Evolutionary conservation across 1,140 invertebrate species (phyloP).

Genomic region (Rhynchophorus ferrugineus): DNA sequence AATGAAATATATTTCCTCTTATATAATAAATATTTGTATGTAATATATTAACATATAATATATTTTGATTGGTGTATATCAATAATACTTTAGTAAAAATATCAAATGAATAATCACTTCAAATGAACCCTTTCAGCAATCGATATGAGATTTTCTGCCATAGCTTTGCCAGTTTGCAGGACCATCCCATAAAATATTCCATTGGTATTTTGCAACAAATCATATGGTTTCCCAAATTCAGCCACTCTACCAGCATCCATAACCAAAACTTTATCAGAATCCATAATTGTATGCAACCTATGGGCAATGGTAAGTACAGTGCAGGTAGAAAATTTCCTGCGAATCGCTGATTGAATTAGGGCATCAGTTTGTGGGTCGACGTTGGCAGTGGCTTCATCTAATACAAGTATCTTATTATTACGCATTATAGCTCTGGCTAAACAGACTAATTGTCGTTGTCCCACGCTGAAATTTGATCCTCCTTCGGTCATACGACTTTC

Average conservation of each 20-base stretch:
- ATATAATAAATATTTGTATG: too few relatives aligned
- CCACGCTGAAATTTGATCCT: conserved; percentile 46
- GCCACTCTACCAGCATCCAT: conserved; percentile 47
- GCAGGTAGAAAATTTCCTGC: conserved; percentile 49
- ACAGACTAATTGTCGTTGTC: conserved; percentile 50
- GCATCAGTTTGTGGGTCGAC: conserved; percentile 54
- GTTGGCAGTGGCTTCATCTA: conserved; percentile 63
- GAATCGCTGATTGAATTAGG: conserved; percentile 54
- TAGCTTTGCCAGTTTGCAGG: conserved; percentile 53
- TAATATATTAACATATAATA: too few relatives aligned
- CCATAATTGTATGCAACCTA: conserved; percentile 61
- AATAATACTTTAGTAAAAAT: too few relatives aligned
- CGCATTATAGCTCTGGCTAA: conserved; percentile 55
- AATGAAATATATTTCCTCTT: too few relatives aligned
- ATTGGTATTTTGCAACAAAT: conserved; percentile 47
- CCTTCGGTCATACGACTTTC: conserved; percentile 55
- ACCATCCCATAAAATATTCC: conserved; percentile 54
- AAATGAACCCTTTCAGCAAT: conserved; percentile 47
- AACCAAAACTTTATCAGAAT: conserved; percentile 56
- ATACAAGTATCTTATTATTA: conserved; percentile 51
- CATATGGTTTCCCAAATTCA: conserved; percentile 52
- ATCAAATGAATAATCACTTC: too few relatives aligned
- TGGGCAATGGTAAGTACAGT: conserved; percentile 71
- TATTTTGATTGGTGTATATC: too few relatives aligned
- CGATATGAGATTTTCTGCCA: conserved; percentile 49